Evolutionary conservation across 2,888 invertebrate genomes (phyloP).

Genomic region (Pyrgus malvae): DNA sequence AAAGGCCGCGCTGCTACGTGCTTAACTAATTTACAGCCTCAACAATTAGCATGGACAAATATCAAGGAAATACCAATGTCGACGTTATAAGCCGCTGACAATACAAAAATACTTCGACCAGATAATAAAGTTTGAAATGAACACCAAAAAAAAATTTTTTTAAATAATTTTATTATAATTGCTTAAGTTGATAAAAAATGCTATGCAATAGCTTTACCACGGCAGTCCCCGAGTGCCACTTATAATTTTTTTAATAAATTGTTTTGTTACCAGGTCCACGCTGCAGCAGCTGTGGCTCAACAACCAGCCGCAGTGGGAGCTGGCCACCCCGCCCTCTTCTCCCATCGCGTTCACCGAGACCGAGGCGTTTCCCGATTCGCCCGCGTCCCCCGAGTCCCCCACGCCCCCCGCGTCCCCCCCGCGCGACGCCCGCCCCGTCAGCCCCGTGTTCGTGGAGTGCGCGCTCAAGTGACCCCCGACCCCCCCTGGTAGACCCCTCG

Average conservation of each 20-base stretch:
- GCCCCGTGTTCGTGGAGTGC: constrained; percentile 70
- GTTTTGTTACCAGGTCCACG: constrained; percentile 66
- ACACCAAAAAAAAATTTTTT: too few relatives aligned
- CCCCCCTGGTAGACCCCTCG: background rate
- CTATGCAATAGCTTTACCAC: too few relatives aligned
- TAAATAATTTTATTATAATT: too few relatives aligned
- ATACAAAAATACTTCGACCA: too few relatives aligned
- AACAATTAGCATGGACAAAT: too few relatives aligned
- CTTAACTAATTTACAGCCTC: too few relatives aligned
- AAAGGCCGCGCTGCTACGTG: too few relatives aligned
- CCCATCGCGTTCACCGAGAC: constrained; percentile 26
- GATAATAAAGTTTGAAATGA: too few relatives aligned
- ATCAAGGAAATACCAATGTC: too few relatives aligned
- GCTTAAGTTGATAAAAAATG: too few relatives aligned
- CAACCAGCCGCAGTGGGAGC: constrained; percentile 75
- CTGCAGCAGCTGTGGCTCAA: constrained; percentile 82
- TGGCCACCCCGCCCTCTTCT: constrained; percentile 39
- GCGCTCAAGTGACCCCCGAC: constrained; percentile 69
- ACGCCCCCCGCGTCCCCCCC: constrained; percentile 29
- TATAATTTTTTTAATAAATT: background rate
- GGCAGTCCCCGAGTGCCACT: background rate
- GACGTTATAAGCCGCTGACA: too few relatives aligned
- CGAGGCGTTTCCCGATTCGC: constrained; percentile 29
- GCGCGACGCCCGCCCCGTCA: constrained; percentile 25
- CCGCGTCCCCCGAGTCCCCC: constrained; percentile 23